Evolutionary conservation across 2,113 vertebrate genomes (phyloP).

Genomic region (Rhizomys pruinosus): DNA sequence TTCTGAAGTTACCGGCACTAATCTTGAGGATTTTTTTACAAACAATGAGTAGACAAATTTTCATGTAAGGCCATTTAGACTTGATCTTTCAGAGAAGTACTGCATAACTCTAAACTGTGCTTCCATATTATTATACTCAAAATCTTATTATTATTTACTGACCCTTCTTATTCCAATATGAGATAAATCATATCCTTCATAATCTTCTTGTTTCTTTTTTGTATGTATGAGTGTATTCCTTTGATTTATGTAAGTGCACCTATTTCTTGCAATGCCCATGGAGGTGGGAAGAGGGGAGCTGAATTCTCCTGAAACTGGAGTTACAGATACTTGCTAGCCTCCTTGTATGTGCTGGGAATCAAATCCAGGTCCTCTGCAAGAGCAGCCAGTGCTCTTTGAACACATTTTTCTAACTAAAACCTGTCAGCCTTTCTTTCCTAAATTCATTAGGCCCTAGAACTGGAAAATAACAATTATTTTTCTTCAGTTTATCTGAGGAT

Average conservation of each 20-base stretch:
- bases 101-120: background rate
- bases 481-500: background rate
- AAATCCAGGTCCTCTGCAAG: too few species aligned
- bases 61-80: background rate
- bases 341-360: too few species aligned
- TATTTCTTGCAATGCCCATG: too few species aligned
- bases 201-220: too few species aligned
- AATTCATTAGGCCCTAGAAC: background rate
- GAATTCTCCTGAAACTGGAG: too few species aligned
- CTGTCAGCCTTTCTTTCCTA: background rate
- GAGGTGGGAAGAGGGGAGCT: too few species aligned
- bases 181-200: background rate
- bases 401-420: background rate
- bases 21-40: conserved; percentile 14
- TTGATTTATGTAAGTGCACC: too few species aligned
- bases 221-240: too few species aligned
- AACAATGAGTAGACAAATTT: background rate
- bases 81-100: conserved; percentile 13
- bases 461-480: background rate
- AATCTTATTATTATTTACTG: background rate
- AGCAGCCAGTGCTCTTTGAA: too few species aligned
- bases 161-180: background rate
- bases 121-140: background rate
- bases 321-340: too few species aligned
- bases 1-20: conserved; percentile 40